Evolutionary conservation across 35 echinoderm and acorn worm species (phyloP).

Genomic region (Ophiothrix spiculata): DNA sequence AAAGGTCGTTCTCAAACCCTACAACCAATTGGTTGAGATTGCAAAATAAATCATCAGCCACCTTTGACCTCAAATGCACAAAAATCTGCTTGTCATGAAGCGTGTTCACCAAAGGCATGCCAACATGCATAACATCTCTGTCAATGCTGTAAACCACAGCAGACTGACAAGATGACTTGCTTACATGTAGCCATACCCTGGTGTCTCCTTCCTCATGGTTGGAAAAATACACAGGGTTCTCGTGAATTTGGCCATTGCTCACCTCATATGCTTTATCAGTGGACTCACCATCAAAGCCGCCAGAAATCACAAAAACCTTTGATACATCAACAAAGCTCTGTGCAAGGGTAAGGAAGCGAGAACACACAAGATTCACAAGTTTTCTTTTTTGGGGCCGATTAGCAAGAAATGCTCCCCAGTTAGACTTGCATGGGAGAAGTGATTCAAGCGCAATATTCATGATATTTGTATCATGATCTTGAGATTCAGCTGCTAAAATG

Average conservation of each 20-base stretch:
- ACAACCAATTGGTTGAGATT: not conserved
- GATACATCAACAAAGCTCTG: not conserved
- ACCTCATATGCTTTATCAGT: constrained; percentile 43
- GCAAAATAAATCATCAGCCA: constrained; percentile 34
- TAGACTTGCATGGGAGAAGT: not conserved
- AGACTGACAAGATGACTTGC: not conserved
- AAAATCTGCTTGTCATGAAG: not conserved
- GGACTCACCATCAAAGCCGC: constrained; percentile 49
- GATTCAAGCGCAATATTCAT: not conserved
- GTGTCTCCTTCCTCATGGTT: constrained; percentile 66
- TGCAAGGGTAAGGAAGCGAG: not conserved
- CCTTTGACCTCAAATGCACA: constrained; percentile 31
- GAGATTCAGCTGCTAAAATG: not conserved
- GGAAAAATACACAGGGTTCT: not conserved
- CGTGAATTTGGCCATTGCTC: not conserved
- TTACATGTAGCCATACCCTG: constrained; percentile 48
- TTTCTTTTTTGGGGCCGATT: constrained; percentile 7
- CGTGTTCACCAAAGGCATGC: not conserved
- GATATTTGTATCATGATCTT: not conserved
- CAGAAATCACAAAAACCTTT: constrained; percentile 8
- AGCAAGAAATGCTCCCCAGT: constrained; percentile 4
- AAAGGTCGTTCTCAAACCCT: not conserved
- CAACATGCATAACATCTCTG: constrained; percentile 43
- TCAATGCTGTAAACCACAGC: constrained; percentile 46
- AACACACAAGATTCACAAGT: constrained; percentile 26